Evolutionary conservation across 2,888 invertebrate genomes (phyloP).

Genomic region (Mythimna pallens): DNA sequence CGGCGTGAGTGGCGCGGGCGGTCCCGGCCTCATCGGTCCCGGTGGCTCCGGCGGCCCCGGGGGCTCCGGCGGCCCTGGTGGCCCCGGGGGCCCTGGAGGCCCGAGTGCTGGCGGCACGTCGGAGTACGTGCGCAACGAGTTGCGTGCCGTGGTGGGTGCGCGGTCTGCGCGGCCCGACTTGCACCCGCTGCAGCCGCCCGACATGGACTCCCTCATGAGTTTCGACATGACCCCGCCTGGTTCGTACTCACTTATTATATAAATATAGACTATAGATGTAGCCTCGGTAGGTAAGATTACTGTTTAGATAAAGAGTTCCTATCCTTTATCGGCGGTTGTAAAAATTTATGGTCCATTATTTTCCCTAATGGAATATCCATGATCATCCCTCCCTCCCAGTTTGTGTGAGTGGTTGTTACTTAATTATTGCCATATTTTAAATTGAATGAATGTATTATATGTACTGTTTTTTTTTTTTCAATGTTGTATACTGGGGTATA

Average conservation of each 20-base stretch:
- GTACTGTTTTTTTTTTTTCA: slow-evolving; percentile 23
- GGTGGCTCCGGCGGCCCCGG: slow-evolving; percentile 56
- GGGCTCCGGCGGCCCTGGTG: slow-evolving; percentile 45
- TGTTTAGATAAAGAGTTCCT: slow-evolving; percentile 38
- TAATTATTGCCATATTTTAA: slow-evolving; percentile 11
- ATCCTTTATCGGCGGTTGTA: slow-evolving; percentile 7
- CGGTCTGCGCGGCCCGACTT: slow-evolving; percentile 91
- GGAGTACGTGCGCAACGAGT: slow-evolving; percentile 97
- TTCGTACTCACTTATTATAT: slow-evolving; percentile 64
- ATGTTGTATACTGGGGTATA: slow-evolving; percentile 26
- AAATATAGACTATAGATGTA: slow-evolving; percentile 1
- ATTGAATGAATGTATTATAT: slow-evolving; percentile 1
- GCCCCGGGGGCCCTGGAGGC: slow-evolving; percentile 59
- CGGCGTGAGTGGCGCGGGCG: slow-evolving; percentile 63
- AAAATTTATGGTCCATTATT: slow-evolving; percentile 16
- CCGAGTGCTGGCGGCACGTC: slow-evolving; percentile 90
- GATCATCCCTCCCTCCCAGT: slow-evolving; percentile 7
- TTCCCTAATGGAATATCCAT: slow-evolving; percentile 18
- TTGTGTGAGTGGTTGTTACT: slow-evolving; percentile 31
- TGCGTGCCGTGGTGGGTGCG: slow-evolving; percentile 96
- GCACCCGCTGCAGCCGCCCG: slow-evolving; percentile 90
- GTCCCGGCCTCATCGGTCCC: slow-evolving; percentile 52
- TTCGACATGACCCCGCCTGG: slow-evolving; percentile 93
- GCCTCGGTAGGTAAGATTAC: slow-evolving; percentile 26
- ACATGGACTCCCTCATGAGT: slow-evolving; percentile 93